phyloP scores from a whole-genome alignment of 2,113 vertebrate species.

The Podilymbus podiceps region DNA sequence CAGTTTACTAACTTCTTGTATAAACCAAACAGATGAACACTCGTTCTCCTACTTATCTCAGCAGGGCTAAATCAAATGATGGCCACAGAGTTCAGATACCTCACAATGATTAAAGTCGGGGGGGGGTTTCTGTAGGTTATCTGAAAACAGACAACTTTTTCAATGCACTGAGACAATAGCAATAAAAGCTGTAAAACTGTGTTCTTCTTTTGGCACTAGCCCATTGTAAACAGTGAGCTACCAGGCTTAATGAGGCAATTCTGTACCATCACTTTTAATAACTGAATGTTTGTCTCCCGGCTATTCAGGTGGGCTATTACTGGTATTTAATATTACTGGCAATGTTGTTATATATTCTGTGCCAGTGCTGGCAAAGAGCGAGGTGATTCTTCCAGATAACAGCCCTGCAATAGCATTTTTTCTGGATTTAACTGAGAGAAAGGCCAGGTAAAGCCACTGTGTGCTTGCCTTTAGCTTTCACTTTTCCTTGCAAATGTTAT shows the following conservation, averaged over 20 bases:
- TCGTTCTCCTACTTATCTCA: neutral
- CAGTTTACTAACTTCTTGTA: neutral
- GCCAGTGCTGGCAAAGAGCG: neutral
- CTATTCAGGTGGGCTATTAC: conserved; percentile 59
- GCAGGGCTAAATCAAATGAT: neutral
- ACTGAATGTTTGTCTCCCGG: conserved; percentile 51
- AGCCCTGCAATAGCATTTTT: neutral
- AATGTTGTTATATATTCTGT: neutral
- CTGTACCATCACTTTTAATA: conserved; percentile 53
- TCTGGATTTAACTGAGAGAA: neutral
- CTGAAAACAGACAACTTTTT: conserved; percentile 8
- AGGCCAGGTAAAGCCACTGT: neutral
- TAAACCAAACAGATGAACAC: neutral
- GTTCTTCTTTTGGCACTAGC: conserved; percentile 25
- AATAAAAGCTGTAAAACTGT: conserved; percentile 29
- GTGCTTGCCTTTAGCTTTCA: neutral
- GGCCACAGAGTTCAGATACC: neutral
- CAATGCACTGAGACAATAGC: neutral
- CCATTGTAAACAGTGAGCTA: conserved; percentile 33
- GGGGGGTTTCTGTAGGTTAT: neutral
- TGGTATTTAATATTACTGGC: conserved; percentile 57
- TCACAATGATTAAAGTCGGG: neutral
- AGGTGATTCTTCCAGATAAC: conserved; percentile 16
- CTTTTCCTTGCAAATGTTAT: neutral
- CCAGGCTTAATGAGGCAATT: conserved; percentile 36